Conservation (phyloP, 1,140 invertebrate genomes). For the Calephelis nemesis region DNA sequence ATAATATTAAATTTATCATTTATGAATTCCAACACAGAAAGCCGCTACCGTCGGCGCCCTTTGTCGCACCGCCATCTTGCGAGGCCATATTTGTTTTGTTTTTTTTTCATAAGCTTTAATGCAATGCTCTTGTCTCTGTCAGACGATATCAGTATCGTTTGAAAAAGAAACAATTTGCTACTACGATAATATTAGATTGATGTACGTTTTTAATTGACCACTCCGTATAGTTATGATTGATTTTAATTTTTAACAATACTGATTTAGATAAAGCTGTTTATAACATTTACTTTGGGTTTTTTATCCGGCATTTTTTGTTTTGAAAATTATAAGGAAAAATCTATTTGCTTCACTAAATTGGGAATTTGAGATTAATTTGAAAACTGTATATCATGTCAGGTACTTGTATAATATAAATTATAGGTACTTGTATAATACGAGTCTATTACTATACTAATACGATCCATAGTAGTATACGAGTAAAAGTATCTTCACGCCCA, state of each 20-base stretch:
- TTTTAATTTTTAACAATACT: conserved; percentile 3
- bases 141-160: conserved; percentile 49
- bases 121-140: conserved; percentile 67
- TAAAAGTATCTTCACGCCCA: too few species aligned
- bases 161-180: conserved; percentile 55
- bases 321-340: too few species aligned
- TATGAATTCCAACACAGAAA: conserved; percentile 63
- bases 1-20: conserved; percentile 77
- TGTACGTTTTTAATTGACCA: conserved; percentile 23
- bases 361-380: too few species aligned
- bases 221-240: conserved; percentile 18
- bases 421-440: too few species aligned
- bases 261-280: too few species aligned
- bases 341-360: too few species aligned
- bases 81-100: conserved; percentile 65
- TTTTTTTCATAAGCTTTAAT: conserved; percentile 61
- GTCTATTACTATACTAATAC: too few species aligned
- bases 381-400: too few species aligned
- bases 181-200: conserved; percentile 39
- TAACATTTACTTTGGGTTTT: too few species aligned
- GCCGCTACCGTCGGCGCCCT: conserved; percentile 68
- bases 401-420: too few species aligned
- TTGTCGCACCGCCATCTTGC: conserved; percentile 68
- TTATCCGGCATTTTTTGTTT: too few species aligned
- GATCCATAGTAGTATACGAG: too few species aligned